Conservation (phyloP, 2,797 vertebrate genomes). For the Florisuga fusca region DNA sequence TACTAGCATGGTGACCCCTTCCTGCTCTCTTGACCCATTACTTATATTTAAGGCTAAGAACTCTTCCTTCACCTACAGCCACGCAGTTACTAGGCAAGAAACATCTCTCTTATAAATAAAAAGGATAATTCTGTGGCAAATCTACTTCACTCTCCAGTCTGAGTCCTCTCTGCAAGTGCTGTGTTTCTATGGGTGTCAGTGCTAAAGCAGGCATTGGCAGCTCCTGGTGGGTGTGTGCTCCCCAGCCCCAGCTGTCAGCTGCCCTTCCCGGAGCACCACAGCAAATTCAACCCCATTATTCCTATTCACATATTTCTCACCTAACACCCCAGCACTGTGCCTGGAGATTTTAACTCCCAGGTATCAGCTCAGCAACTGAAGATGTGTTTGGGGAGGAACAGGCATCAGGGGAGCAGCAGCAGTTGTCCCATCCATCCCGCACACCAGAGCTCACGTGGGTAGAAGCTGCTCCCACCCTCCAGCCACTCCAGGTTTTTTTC, state of each 20-base stretch:
- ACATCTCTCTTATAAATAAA: background rate
- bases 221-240: fast-evolving
- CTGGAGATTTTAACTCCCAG: background rate
- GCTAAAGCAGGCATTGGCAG: background rate
- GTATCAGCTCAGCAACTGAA: background rate
- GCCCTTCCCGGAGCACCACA: background rate
- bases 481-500: background rate
- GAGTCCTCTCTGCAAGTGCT: background rate
- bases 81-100: background rate
- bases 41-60: background rate
- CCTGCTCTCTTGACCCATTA: background rate
- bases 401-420: background rate
- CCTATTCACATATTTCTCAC: background rate
- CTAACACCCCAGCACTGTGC: background rate
- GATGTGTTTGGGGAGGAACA: background rate
- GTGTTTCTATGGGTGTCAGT: background rate
- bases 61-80: background rate
- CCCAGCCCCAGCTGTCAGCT: background rate
- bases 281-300: background rate
- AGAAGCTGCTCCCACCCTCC: background rate
- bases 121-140: background rate
- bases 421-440: background rate
- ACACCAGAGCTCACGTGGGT: fast-evolving
- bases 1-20: background rate
- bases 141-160: background rate